These are phyloP conservation scores for Lasius platythorax DNA, from an alignment of 2,888 invertebrate species.

Conservation along the genomic window DNA sequence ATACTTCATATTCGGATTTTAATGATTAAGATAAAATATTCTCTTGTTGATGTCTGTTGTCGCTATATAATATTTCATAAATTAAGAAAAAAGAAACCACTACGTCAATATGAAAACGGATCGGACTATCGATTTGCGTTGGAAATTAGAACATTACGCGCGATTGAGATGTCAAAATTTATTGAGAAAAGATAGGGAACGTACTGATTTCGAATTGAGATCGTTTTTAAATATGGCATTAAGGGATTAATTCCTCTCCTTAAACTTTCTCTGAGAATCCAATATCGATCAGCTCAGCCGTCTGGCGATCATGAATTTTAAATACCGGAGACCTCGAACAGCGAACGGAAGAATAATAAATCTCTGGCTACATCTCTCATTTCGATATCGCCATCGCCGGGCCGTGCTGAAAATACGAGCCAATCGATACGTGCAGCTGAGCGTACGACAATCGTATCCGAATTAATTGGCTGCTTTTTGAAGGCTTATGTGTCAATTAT, in stretches of 20 bases:
- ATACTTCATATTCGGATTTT: neutral
- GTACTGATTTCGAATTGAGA: constrained; percentile 40
- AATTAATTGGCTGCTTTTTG: constrained; percentile 70
- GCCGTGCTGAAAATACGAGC: constrained; percentile 51
- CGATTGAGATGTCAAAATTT: constrained; percentile 5
- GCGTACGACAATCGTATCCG: constrained; percentile 63
- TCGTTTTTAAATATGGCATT: constrained; percentile 48
- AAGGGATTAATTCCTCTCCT: constrained; percentile 49
- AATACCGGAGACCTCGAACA: constrained; percentile 51
- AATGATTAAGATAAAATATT: neutral
- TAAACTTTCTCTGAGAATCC: constrained; percentile 49
- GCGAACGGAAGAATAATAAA: constrained; percentile 50
- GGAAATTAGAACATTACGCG: neutral
- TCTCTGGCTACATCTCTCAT: constrained; percentile 52
- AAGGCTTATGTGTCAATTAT: constrained; percentile 69
- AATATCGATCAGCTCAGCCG: constrained; percentile 49
- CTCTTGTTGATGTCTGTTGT: neutral
- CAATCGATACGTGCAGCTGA: constrained; percentile 69
- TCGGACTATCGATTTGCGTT: constrained; percentile 2
- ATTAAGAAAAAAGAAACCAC: neutral
- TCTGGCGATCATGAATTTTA: constrained; percentile 60
- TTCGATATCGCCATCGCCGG: constrained; percentile 47
- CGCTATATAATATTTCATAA: neutral
- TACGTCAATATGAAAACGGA: neutral
- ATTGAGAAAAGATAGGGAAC: neutral